A percentile compares a stretch with the other conserved stretches of the same genome.
phyloP scores from a whole-genome alignment of 2,888 invertebrate genomes.

The Cataglyphis rosenhaueri region DNA sequence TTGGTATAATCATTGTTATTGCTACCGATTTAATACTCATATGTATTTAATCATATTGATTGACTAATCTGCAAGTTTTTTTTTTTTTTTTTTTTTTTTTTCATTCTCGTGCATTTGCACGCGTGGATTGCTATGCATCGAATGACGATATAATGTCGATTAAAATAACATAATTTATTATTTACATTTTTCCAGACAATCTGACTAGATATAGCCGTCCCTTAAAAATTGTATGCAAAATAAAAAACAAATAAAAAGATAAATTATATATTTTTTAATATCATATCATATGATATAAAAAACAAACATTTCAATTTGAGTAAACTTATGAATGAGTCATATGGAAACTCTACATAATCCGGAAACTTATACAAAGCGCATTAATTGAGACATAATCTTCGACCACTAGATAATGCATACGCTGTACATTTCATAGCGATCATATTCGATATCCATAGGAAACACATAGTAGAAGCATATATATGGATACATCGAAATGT shows the following conservation, averaged over 20 bases:
- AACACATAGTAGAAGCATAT: not conserved
- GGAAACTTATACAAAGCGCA: not conserved
- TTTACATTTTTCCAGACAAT: not conserved
- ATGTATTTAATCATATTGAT: constrained; percentile 10
- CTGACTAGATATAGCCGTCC: too few relatives aligned
- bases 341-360: not conserved
- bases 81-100: not conserved
- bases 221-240: not conserved
- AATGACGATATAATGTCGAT: not conserved
- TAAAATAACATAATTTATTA: not conserved
- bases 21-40: constrained; percentile 11
- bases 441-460: not conserved
- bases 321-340: not conserved
- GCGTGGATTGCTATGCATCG: not conserved
- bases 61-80: not conserved
- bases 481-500: not conserved
- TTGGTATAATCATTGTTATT: constrained; percentile 27
- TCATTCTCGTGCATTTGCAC: not conserved
- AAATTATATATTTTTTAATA: not conserved
- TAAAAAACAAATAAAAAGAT: not conserved
- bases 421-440: constrained; percentile 1
- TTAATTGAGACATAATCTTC: not conserved
- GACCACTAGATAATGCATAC: constrained; percentile 6
- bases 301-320: not conserved
- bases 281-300: not conserved